Conservation (phyloP, 2,797 vertebrate genomes). For the Liasis olivaceus region DNA sequence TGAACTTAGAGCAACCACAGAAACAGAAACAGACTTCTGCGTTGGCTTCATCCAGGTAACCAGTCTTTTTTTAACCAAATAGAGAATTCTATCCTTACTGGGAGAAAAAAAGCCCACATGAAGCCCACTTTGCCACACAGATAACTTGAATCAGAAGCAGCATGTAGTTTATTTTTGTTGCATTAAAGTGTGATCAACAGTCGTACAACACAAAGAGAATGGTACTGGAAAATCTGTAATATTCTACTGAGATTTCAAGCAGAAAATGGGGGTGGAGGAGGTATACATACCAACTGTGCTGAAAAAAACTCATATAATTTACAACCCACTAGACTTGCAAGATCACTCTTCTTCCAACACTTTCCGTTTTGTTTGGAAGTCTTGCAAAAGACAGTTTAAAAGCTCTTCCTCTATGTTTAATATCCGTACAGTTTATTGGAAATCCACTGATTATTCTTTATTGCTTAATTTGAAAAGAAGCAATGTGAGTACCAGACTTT, state of each 20-base stretch:
- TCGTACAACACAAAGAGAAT: background rate
- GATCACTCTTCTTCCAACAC: background rate
- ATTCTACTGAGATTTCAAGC: background rate
- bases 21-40: background rate
- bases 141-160: background rate
- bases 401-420: constrained; percentile 57
- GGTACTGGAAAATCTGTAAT: constrained; percentile 32
- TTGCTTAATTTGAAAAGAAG: constrained; percentile 60
- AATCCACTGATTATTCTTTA: constrained; percentile 55
- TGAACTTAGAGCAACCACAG: background rate
- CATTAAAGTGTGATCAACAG: background rate
- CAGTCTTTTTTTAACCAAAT: too few species aligned
- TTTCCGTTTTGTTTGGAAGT: background rate
- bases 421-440: constrained; percentile 66
- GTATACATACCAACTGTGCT: background rate
- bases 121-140: too few species aligned
- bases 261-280: background rate
- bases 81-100: too few species aligned
- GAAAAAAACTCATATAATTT: constrained; percentile 21
- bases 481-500: constrained; percentile 60
- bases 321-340: background rate
- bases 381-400: constrained; percentile 26
- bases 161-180: background rate
- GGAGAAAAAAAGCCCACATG: too few species aligned
- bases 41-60: too few species aligned